These are phyloP conservation scores for Ceratosolen fusciceps DNA, from an alignment of 1,140 invertebrate genomes.

Conservation along the genomic window DNA sequence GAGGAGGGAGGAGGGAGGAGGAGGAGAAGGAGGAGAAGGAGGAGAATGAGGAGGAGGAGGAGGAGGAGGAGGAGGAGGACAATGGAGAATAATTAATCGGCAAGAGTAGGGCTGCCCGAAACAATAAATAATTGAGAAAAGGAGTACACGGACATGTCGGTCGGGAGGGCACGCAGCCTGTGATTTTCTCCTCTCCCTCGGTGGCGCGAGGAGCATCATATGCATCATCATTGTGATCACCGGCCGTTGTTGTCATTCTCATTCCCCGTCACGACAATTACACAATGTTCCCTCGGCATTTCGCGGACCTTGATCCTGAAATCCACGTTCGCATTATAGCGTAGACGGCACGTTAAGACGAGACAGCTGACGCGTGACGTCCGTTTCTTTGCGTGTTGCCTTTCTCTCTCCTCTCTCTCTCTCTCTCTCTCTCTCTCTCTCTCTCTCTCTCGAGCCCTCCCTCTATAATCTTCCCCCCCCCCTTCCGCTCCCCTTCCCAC, in stretches of 20 bases:
- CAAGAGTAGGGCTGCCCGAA: neutral
- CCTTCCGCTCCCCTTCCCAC: neutral
- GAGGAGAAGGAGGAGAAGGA: neutral
- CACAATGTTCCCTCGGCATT: slow-evolving; percentile 17
- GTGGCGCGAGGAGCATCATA: neutral
- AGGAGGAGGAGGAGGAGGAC: too few relatives aligned
- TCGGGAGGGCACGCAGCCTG: neutral
- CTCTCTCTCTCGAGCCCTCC: neutral
- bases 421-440: neutral
- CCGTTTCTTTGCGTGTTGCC: slow-evolving; percentile 39
- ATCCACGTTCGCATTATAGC: slow-evolving; percentile 22
- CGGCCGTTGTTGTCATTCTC: neutral
- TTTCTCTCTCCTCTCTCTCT: neutral
- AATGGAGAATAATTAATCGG: neutral
- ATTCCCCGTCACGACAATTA: slow-evolving; percentile 35
- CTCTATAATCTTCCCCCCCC: neutral
- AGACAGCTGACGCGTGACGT: slow-evolving; percentile 43
- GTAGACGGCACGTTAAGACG: neutral
- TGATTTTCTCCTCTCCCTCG: slow-evolving; percentile 11
- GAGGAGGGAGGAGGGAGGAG: neutral
- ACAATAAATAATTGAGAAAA: neutral
- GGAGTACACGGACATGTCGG: neutral
- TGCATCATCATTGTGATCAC: slow-evolving; percentile 14
- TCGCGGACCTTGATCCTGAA: slow-evolving; percentile 44
- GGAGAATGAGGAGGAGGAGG: too few relatives aligned